Evolutionary conservation across 1,140 invertebrate genomes (phyloP), one percentile per base, ranked within the genome.

Genomic region (Conus betulinus): DNA sequence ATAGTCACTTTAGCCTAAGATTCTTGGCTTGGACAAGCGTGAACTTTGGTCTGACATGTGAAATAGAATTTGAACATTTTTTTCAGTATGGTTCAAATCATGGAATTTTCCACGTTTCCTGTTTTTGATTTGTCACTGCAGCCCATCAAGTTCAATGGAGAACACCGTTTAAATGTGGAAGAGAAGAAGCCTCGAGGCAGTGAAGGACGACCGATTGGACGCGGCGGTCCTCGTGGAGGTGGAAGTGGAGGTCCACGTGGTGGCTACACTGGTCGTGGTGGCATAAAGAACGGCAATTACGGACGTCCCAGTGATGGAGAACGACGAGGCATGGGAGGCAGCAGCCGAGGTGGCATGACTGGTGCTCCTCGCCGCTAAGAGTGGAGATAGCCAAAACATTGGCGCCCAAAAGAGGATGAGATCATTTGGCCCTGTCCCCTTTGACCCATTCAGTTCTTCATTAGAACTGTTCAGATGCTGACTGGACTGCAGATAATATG

Each of bases 121-220:
- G 39, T 39, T 15, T 60, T 71, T 71, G 13, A 6, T 71, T n/a
- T 71, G 67, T 71, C 67, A 11, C 95, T 96, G 53, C 94, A 98
- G 97, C 97, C 97, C 27, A 97, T 98, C 82, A 97, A 96, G 94
- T 98, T 97, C 91, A 97, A 97, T 93, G 96, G 97, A 13, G 67
- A 71, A 55, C 97, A 97, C 93, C 97, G 98, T 93, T 95, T 99
- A 84, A 99, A 99, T 95, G 97, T 99, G 53, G 98, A 99, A 95
- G 98, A 98, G 95, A 99, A 99, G 96, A 97, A 97, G 85, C 92
- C 93, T 15, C 81, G 93, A 92, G 96, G 96, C 23, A 91, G 93
- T 93, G 94, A 96, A 96, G 94, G 96, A 95, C 74, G 96, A 96
- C 87, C 95, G 95, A 90, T 91, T 11, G 90, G 91, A 23, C 88